Conservation (phyloP, 2,113 vertebrate genomes). For the Reinhardtius hippoglossoides region DNA sequence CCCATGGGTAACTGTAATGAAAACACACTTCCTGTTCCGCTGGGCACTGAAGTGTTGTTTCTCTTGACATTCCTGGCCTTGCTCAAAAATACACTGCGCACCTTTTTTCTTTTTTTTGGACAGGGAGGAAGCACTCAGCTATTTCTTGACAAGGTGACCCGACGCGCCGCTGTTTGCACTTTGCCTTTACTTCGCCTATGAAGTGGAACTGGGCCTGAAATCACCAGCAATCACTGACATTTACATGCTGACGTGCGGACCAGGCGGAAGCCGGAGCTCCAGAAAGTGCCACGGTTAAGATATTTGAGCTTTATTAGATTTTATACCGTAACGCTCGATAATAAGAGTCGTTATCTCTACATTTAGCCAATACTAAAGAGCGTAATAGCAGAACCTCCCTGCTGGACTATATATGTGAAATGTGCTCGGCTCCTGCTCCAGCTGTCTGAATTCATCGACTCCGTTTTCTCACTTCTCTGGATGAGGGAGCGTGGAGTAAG, state of each 20-base stretch:
- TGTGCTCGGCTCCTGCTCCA: slow-evolving; percentile 5
- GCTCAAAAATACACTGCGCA: slow-evolving; percentile 21
- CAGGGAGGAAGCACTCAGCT: slow-evolving; percentile 52
- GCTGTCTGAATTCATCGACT: slow-evolving; percentile 40
- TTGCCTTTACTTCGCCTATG: slow-evolving; percentile 37
- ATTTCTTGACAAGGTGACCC: slow-evolving; percentile 71
- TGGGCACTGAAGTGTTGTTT: slow-evolving; percentile 55
- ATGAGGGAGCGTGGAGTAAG: slow-evolving; percentile 52
- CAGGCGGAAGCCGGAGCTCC: slow-evolving; percentile 11
- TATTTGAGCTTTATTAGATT: slow-evolving; percentile 5
- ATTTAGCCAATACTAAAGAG: slow-evolving; percentile 4
- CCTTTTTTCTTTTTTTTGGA: slow-evolving; percentile 2
- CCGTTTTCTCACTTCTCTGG: slow-evolving; percentile 36
- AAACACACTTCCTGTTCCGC: slow-evolving; percentile 69
- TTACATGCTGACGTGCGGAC: slow-evolving; percentile 31
- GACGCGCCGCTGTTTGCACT: slow-evolving; percentile 11
- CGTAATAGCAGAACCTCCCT: slow-evolving; percentile 2
- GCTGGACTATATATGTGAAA: slow-evolving; percentile 13
- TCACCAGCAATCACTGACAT: slow-evolving; percentile 55
- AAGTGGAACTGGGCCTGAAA: slow-evolving; percentile 46
- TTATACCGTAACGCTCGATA: slow-evolving; percentile 5
- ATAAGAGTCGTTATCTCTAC: not conserved
- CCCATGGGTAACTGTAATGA: slow-evolving; percentile 62
- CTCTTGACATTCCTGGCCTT: slow-evolving; percentile 46
- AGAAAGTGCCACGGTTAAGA: not conserved